Evolutionary conservation across 2,113 vertebrate species (phyloP).

Genomic region (Prionailurus viverrinus): DNA sequence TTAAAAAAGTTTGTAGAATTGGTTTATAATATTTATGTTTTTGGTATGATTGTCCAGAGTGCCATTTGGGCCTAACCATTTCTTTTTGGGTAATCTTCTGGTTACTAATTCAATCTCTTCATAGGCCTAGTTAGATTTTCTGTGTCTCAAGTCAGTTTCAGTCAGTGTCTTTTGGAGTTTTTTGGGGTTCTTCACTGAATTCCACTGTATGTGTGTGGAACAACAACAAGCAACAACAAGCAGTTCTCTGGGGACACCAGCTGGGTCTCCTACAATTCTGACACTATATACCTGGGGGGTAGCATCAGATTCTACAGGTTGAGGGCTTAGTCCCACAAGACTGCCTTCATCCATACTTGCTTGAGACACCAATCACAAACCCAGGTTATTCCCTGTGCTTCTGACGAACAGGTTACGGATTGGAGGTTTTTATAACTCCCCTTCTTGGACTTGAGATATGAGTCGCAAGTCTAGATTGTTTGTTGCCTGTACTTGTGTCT

Average conservation of each 20-base stretch:
- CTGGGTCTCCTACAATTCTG: neutral
- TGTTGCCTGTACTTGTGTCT: neutral
- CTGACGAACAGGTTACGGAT: neutral
- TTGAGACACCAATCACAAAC: neutral
- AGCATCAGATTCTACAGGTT: neutral
- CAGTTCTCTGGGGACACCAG: neutral
- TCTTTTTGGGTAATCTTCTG: neutral
- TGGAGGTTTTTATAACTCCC: neutral
- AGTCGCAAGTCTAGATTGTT: neutral
- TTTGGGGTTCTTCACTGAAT: neutral
- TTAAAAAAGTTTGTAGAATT: neutral
- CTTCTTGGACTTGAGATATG: neutral
- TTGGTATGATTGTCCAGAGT: neutral
- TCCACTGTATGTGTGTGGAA: neutral
- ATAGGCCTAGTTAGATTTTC: neutral
- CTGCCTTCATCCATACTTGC: neutral
- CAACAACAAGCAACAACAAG: neutral
- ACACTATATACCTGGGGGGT: neutral
- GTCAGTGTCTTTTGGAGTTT: neutral
- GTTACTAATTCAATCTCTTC: neutral
- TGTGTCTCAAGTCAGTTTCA: neutral
- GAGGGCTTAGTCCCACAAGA: neutral
- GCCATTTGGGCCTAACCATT: neutral
- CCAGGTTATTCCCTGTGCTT: neutral
- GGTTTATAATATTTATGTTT: neutral